Evolutionary conservation across 2,888 invertebrate genomes (phyloP), one percentile per base, ranked within the genome.

Genomic region (Melinaea marsaeus): DNA sequence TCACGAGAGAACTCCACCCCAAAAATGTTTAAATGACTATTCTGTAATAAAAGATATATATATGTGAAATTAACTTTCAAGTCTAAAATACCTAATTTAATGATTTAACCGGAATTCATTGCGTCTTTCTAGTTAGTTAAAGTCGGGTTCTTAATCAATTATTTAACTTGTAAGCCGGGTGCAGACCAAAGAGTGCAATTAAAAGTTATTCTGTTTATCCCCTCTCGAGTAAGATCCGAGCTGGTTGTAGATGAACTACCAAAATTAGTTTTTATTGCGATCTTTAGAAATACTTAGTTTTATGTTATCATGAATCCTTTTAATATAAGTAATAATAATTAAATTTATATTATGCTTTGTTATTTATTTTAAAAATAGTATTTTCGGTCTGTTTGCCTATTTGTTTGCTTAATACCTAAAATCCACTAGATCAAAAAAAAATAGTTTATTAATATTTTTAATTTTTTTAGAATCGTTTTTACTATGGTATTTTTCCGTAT

Each of bases 1-100:
- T 76, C 80, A 81, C 79, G 79, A 74, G 71, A 77, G 76, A 42
- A 42, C 11, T 42, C 42, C 42, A 42, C 42, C 42, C 9, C 9
- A 42, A 42, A 37, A 42, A 42, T 42, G 2, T 7, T 42, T 42
- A 42, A 42, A 42, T 42, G 42, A 9, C 42, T 9, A 42, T 42
- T 9, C 42, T 42, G 42, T 42, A 42, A 42, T 42, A 42, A 42
- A 42, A 11, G 42, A 11, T 75, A 71, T 70, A 69, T 66, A 61
- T 69, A 75, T 75, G 75, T 74, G 67, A 68, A 68, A 64, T 65
- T 71, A 64, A 65, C 64, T 64, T 64, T 63, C 37, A 6, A 55
- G 11, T n/a, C n/a, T 35, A 35, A 2, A 34, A 34, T 33, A 35
- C 33, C 55, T 33, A n/a, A 32, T 35, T 35, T 32, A 46, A 33